These are phyloP conservation scores for Nomada lathburiana DNA, from an alignment of 2,888 invertebrate genomes.

Conservation along the genomic window DNA sequence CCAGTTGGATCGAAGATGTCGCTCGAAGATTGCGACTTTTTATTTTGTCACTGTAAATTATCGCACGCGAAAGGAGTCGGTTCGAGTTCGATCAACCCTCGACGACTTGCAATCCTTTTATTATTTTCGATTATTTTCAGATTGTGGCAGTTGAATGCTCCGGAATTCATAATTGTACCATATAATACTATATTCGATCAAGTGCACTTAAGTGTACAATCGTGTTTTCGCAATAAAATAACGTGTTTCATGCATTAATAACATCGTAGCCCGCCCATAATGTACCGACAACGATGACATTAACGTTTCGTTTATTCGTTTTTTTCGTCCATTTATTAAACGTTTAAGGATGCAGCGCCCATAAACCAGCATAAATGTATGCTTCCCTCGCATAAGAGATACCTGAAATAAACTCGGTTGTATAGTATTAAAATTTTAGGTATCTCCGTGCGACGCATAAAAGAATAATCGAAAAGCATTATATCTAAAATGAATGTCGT, in stretches of 20 bases:
- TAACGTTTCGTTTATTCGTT: slow-evolving; percentile 14
- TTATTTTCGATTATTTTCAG: too few relatives aligned
- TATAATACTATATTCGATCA: slow-evolving; percentile 9
- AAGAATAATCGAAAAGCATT: too few relatives aligned
- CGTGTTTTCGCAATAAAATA: slow-evolving; percentile 26
- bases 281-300: not conserved
- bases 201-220: slow-evolving; percentile 19
- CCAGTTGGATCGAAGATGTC: slow-evolving; percentile 4
- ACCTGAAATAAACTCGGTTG: not conserved
- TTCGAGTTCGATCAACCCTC: slow-evolving; percentile 45
- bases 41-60: slow-evolving; percentile 50
- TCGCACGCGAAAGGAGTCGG: slow-evolving; percentile 31
- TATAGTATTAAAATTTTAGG: not conserved
- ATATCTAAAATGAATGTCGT: too few relatives aligned
- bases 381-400: not conserved
- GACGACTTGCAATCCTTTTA: slow-evolving; percentile 7
- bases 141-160: not conserved
- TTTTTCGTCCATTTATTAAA: slow-evolving; percentile 5
- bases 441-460: too few relatives aligned
- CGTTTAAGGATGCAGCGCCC: not conserved
- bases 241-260: slow-evolving; percentile 9
- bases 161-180: slow-evolving; percentile 3
- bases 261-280: not conserved
- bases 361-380: not conserved
- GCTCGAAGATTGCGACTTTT: slow-evolving; percentile 31